Evolutionary conservation across 2,797 vertebrate species (phyloP).

Genomic region (Eulemur albifrons): DNA sequence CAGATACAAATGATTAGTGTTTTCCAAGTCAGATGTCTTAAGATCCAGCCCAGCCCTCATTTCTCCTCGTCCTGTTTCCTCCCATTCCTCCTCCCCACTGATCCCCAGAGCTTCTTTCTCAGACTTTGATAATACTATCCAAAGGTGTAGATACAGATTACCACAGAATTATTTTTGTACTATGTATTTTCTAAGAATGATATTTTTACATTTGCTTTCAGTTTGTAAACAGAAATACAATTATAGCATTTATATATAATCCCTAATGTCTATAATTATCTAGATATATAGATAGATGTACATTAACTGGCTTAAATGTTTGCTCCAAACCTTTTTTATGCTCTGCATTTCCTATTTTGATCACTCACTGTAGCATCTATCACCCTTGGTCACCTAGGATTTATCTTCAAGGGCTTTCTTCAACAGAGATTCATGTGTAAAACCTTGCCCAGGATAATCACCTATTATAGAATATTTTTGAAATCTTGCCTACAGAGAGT

Average conservation of each 20-base stretch:
- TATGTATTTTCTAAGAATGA: background rate
- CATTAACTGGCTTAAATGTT: background rate
- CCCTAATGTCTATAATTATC: background rate
- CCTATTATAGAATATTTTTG: background rate
- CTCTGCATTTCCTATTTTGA: background rate
- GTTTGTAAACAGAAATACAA: background rate
- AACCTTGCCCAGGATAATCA: background rate
- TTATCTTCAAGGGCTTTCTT: background rate
- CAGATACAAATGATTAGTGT: background rate
- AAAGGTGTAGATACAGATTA: background rate
- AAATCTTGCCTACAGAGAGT: background rate
- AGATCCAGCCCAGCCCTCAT: background rate
- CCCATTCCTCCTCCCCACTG: background rate
- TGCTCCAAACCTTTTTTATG: background rate
- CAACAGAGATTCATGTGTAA: background rate
- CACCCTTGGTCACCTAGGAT: background rate
- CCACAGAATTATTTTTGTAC: background rate
- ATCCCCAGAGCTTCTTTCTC: constrained; percentile 9
- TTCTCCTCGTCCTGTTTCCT: background rate
- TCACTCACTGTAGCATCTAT: background rate
- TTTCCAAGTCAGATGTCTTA: background rate
- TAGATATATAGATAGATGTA: background rate
- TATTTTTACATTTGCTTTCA: constrained; percentile 26
- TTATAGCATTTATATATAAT: background rate
- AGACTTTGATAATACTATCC: background rate